Base-by-base conservation (phyloP, 23 tunicate species). In the Diplosoma virens region DNA sequence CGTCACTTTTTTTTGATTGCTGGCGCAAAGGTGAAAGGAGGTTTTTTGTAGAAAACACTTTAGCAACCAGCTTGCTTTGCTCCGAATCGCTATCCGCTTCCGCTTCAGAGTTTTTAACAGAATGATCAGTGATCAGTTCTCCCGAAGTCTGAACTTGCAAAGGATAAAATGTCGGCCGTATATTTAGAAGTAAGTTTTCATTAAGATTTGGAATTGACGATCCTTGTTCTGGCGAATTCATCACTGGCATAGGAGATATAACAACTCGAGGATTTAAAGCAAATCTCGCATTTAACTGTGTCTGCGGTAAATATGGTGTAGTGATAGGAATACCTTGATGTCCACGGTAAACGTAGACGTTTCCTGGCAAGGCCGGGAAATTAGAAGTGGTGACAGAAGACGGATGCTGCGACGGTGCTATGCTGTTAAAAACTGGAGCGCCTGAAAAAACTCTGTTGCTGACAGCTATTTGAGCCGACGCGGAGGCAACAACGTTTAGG, bases 241-340 rank as follows among this genome's bases (percentile, higher is more conserved):
- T 6, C 2, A 61, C 6, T 6, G 69, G 69, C 69, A 61, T 27
- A 5, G 69, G 69, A 26, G 69, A 61, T 29, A 61, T 27, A 28
- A 61, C 69, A 61, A 61, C 69, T 61, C 69, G 34, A 29, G 69
- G 69, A 61, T 61, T 61, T n/a, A 61, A 61, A 4, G 30, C 6
- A 26, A 29, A 61, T n/a, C n/a, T n/a, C n/a, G n/a, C n/a, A 61
- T 5, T 61, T 28, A 7, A 35, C n/a, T n/a, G 69, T 7, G 17
- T 14, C 6, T 18, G 6, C 35, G 17, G 35, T 17, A 26, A 4
- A 9, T 7, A 6, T 35, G 69, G 18, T 6, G 30, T 6, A 4
- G 6, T 22, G 14, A 61, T 61, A 5, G 35, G 23, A 16, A 55
- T 55, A 4, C 63, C 63, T 4, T 41, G 50, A 7, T 41, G 50